Evolutionary conservation across 1,140 invertebrate genomes (phyloP), one percentile per base, ranked within the genome.

Genomic region (Calephelis virginiensis): DNA sequence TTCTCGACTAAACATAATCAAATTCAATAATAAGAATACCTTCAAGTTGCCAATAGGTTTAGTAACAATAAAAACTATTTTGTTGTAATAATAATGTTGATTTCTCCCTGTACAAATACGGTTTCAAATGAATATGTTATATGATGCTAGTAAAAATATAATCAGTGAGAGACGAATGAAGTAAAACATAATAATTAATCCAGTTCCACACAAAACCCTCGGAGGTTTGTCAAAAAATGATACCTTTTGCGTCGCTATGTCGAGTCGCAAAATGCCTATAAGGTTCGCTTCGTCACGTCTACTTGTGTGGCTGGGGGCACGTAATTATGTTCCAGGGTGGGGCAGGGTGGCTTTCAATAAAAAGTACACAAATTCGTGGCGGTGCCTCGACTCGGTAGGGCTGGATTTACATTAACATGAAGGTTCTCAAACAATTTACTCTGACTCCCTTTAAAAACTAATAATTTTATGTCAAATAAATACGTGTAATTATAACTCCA

Each of bases 271-370:
- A 56, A 56, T 56, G 50, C 50, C 50, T 37, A 37, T 59, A 59
- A 59, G 53, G 53, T 37, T 59, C 28, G 28, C 53, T 17, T 13
- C 47, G 47, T 49, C 48, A 13, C 17, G 53, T 56, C 53, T 37
- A 17, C 53, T 59, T 38, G 53, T 37, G 28, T n/a, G 53, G 17
- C 10, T 37, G 17, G 28, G 10, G 28, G 53, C 53, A 59, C 53
- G 53, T 59, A 59, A 59, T 59, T 59, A 59, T 59, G 53, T 37
- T 37, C 53, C 53, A 59, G 53, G 53, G 53, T 59, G 53, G 53
- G 12, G 53, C 17, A 37, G 53, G 53, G 53, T 28, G 53, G 53
- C 53, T 56, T 56, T 56, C 53, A 56, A 56, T 56, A 56, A 56
- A 56, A 37, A 43, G 40, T 9, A 43, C 40, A 43, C 40, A 43